phyloP scores from a whole-genome alignment of 2,113 vertebrate species.

The Ictidomys tridecemlineatus region DNA sequence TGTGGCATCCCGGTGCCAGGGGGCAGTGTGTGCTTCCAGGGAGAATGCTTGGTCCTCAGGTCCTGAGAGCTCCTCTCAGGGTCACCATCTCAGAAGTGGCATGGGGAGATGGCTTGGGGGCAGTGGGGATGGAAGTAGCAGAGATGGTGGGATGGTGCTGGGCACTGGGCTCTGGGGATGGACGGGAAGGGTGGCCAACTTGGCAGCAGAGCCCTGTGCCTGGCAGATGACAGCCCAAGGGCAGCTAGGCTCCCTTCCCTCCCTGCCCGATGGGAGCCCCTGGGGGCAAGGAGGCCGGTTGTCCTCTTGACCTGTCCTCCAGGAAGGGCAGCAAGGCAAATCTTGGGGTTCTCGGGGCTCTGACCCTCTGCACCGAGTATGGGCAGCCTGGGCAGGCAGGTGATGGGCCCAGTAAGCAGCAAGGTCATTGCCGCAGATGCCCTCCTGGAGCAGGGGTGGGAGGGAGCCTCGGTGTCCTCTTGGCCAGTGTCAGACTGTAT shows the following conservation, averaged over 20 bases:
- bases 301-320: neutral
- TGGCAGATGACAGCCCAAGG: fast-evolving
- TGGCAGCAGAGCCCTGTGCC: neutral
- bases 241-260: fast-evolving
- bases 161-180: neutral
- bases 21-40: fast-evolving
- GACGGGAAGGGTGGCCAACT: fast-evolving
- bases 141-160: neutral
- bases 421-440: fast-evolving
- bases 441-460: neutral
- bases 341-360: neutral
- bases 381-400: neutral
- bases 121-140: no score
- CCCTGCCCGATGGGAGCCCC: neutral
- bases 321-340: neutral
- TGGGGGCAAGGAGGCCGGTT: neutral
- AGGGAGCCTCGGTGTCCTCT: neutral
- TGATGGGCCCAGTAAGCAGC: no score
- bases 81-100: fast-evolving
- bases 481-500: fast-evolving
- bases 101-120: fast-evolving
- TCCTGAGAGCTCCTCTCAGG: fast-evolving
- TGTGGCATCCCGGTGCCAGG: neutral
- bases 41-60: fast-evolving
- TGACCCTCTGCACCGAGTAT: fast-evolving